Evolutionary conservation across 2,797 vertebrate genomes (phyloP).

Genomic region (Mus caroli): DNA sequence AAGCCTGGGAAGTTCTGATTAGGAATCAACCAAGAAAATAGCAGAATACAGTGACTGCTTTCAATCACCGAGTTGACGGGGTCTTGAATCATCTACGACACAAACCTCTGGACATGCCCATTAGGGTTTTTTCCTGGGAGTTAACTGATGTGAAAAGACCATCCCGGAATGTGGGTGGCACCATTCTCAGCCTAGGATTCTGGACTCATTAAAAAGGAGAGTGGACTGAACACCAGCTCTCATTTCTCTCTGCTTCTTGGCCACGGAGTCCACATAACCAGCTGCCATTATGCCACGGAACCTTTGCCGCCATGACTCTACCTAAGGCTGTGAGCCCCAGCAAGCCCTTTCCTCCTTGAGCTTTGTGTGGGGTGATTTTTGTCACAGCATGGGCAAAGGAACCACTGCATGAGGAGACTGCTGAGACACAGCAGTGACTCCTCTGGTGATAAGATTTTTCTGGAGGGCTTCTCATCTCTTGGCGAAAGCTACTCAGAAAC

Average conservation of each 20-base stretch:
- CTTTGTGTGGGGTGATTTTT: not conserved
- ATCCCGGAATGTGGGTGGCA: not conserved
- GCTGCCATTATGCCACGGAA: not conserved
- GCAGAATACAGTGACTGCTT: not conserved
- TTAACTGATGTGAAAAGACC: not conserved
- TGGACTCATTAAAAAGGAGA: not conserved
- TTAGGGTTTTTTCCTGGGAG: not conserved
- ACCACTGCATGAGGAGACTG: not conserved
- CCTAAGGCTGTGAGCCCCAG: not conserved
- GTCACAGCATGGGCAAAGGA: not conserved
- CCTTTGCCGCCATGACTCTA: too few relatives aligned
- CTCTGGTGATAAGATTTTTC: not conserved
- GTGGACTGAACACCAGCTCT: not conserved
- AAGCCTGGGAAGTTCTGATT: not conserved
- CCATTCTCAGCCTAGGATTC: too few relatives aligned
- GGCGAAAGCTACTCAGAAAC: conserved; percentile 33
- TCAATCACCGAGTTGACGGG: not conserved
- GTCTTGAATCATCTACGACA: not conserved
- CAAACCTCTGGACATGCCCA: not conserved
- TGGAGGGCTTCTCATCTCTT: not conserved
- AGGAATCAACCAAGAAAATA: not conserved
- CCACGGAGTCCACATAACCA: too few relatives aligned
- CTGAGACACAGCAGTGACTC: not conserved
- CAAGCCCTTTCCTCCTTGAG: not conserved
- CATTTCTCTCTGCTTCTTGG: not conserved